Conservation (phyloP, 2,797 vertebrate species). For the Mastacembelus armatus region DNA sequence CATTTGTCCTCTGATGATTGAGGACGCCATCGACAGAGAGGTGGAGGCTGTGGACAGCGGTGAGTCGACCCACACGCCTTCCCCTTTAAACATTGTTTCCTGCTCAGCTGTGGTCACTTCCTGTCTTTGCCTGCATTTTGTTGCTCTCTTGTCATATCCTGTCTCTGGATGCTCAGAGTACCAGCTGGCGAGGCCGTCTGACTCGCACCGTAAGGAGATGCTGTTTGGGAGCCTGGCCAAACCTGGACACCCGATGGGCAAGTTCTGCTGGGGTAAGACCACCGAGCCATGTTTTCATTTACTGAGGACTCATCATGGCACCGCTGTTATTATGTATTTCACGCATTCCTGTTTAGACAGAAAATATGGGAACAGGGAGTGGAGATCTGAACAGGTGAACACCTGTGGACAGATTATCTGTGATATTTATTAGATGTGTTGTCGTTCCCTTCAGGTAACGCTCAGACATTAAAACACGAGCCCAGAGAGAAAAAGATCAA, state of each 20-base stretch:
- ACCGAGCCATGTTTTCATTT: neutral
- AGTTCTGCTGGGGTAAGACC: slow-evolving; percentile 95
- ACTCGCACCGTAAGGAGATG: slow-evolving; percentile 95
- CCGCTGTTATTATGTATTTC: no score
- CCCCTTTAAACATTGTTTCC: neutral
- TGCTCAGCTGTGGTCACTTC: neutral
- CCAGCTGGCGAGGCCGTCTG: slow-evolving; percentile 91
- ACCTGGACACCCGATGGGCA: slow-evolving; percentile 94
- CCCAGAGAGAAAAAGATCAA: slow-evolving; percentile 91
- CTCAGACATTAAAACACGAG: slow-evolving; percentile 92
- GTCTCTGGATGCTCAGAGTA: slow-evolving; percentile 84
- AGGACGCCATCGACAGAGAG: slow-evolving; percentile 94
- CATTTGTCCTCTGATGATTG: slow-evolving; percentile 94
- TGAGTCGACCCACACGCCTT: no score
- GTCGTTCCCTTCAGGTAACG: slow-evolving; percentile 85
- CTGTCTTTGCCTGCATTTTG: neutral
- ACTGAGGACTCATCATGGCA: no score
- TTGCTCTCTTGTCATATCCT: slow-evolving; percentile 26
- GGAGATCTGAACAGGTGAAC: no score
- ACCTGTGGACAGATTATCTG: no score
- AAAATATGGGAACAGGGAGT: no score
- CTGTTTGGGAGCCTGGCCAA: slow-evolving; percentile 94
- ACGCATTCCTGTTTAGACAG: no score
- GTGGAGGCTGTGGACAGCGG: slow-evolving; percentile 98
- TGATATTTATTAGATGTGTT: neutral